Base-by-base conservation (phyloP, 2,113 vertebrate genomes). In the Lophotis ruficrista region DNA sequence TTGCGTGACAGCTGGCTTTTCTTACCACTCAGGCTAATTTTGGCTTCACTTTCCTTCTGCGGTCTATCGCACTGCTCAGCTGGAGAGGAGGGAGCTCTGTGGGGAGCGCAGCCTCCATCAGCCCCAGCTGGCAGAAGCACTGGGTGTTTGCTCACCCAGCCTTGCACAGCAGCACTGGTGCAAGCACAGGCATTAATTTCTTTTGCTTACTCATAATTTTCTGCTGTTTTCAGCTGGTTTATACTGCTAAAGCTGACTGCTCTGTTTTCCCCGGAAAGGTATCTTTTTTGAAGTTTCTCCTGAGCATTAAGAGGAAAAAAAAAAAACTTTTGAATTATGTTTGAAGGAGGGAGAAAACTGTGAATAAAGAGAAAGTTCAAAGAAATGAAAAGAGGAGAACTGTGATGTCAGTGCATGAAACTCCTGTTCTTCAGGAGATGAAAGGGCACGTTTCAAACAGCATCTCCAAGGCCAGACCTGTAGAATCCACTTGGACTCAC, bases 21-120 rank as follows among this genome's bases (percentile, higher is more conserved):
- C 33, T n/a, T 61, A 3, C 3, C 0, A 0, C 28, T 84, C 2
- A 6, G 13, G 16, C 1, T 12, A 6, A 14, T 66, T 73, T 37
- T 66, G 58, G 24, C 31, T 62, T 62, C 0, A 0, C 23, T 78
- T 87, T 45, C 12, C 51, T 75, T 16, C 23, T 20, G 18, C 5
- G 1, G 18, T 45, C 47, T 10, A 6, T 51, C 57, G 60, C 2
- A 1, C 20, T 19, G 47, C 47, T 57, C 4, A 11, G 0, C 41
- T 51, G 70, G 37, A 19, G 83, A 13, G 47, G 31, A 13, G 1
- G 0, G 3, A 31, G 38, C 25, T 56, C 48, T 0, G 3, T 15
- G 53, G 62, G 57, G 31, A 71, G 19, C 0, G 2, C 25, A 14
- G 22, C 16, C 33, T 66, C 43, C 24, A 2, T 7, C 80, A 48